Percentiles rank a stretch among this genome's conserved stretches.
phyloP scores from a whole-genome alignment of 2,797 vertebrate species.

The Cirrhinus molitorella region DNA sequence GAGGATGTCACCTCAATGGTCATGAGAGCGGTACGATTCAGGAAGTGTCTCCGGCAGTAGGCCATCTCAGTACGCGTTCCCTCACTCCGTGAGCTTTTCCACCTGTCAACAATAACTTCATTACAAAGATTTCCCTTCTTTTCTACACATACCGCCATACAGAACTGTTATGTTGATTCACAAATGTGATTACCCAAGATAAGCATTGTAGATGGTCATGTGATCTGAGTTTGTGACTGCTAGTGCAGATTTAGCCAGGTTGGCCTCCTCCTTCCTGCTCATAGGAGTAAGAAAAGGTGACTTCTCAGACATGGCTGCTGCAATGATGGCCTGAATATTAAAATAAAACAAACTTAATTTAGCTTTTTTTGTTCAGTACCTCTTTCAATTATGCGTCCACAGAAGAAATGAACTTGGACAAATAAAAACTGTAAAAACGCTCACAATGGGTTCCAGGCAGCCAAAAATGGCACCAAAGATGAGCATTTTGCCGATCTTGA shows the following conservation, averaged over 20 bases:
- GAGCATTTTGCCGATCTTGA: conserved; percentile 99
- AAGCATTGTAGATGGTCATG: conserved; percentile 93
- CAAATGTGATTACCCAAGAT: conserved; percentile 83
- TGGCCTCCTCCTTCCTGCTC: conserved; percentile 94
- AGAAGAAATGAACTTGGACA: background rate
- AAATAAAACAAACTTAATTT: conserved; percentile 12
- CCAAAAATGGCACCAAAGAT: conserved; percentile 96
- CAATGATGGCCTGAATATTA: conserved; percentile 87
- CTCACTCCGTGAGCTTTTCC: conserved; percentile 86
- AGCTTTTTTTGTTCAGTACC: background rate
- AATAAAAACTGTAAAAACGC: conserved; percentile 58
- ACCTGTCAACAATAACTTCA: conserved; percentile 74
- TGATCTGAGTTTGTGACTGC: conserved; percentile 92
- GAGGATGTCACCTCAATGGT: conserved; percentile 87
- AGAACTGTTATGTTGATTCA: too few species aligned
- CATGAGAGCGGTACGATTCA: conserved; percentile 90
- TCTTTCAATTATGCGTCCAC: background rate
- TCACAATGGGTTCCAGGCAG: conserved; percentile 93
- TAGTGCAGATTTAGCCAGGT: conserved; percentile 90
- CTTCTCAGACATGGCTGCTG: conserved; percentile 96
- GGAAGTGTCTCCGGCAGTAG: conserved; percentile 91
- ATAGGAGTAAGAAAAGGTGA: conserved; percentile 96
- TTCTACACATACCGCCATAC: background rate
- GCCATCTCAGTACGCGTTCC: conserved; percentile 84
- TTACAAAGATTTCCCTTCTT: background rate